Base-by-base conservation (phyloP, 2,113 vertebrate genomes). In the Podocnemis expansa region DNA sequence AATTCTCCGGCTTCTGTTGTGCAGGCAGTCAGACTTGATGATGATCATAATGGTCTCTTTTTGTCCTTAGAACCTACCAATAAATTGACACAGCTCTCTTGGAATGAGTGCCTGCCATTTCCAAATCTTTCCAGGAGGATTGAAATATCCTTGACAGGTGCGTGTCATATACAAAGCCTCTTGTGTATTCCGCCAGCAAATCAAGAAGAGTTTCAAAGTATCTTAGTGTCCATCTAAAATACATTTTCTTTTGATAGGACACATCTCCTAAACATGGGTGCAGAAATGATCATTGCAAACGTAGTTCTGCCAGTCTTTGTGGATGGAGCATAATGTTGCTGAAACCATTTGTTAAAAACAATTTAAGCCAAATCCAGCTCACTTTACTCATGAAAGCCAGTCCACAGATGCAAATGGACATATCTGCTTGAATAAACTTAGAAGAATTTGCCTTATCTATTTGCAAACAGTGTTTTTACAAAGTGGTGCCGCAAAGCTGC, bases 301-400 rank as follows among this genome's bases (percentile, higher is more conserved):
- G 34, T 3, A 84, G 88, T 85, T 90, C 78, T 10, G 6, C 12
- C 21, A 80, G 90, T 73, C 82, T 84, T 24, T 90, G 54, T 82
- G 84, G 80, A 88, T 67, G 67, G 88, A 87, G 84, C 24, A 89
- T n/a, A 80, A 5, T 8, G 0, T 38, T 29, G 41, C 85, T 67
- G 45, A 60, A 84, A 85, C n/a, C 89, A 70, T 75, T 75, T 52
- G 88, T 89, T 63, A 89, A 80, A 94, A 90, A 84, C 78, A 95
- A 90, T 2, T 78, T 93, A 90, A 96, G 93, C 24, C 41, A 45
- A 76, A 45, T 76, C 24, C 41, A 5, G 19, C 24, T 96, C 91
- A 95, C 80, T 95, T 90, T 8, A 13, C 88, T 93, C 95, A 87
- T 92, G 92, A 94, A 95, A 95, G 87, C 87, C 0, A 1, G 93